These are phyloP conservation scores for Condylura cristata DNA, from an alignment of 2,113 vertebrate genomes.

Conservation along the genomic window DNA sequence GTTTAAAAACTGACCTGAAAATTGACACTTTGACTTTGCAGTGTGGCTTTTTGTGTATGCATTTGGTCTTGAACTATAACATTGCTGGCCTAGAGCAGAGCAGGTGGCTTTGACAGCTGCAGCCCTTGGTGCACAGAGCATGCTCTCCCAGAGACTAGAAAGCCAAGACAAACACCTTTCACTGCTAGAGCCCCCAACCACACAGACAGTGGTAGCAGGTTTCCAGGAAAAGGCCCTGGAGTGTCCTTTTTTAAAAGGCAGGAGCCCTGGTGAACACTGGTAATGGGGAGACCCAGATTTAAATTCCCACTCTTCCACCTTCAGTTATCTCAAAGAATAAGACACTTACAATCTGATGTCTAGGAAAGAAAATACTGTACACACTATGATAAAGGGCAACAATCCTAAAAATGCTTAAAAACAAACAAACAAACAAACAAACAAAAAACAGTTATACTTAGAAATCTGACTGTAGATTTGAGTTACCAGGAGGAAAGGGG, in stretches of 20 bases:
- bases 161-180: conserved; percentile 46
- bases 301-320: background rate
- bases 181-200: conserved; percentile 54
- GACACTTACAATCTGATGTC: background rate
- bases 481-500: too few species aligned
- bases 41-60: conserved; percentile 79
- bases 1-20: conserved; percentile 82
- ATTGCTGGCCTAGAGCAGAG: conserved; percentile 79
- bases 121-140: conserved; percentile 69
- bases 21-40: conserved; percentile 80
- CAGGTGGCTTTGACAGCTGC: conserved; percentile 82
- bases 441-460: too few species aligned
- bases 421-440: too few species aligned
- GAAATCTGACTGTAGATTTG: too few species aligned
- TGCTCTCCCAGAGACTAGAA: conserved; percentile 58
- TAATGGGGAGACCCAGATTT: background rate
- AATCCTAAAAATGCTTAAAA: too few species aligned
- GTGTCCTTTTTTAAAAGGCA: conserved; percentile 31
- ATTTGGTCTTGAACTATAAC: conserved; percentile 85
- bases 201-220: conserved; percentile 68
- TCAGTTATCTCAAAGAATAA: background rate
- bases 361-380: background rate
- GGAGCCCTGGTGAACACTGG: background rate
- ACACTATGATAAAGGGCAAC: background rate
- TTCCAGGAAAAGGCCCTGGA: conserved; percentile 67